Evolutionary conservation across 2,797 vertebrate genomes (phyloP).

Genomic region (Halcyon badia): DNA sequence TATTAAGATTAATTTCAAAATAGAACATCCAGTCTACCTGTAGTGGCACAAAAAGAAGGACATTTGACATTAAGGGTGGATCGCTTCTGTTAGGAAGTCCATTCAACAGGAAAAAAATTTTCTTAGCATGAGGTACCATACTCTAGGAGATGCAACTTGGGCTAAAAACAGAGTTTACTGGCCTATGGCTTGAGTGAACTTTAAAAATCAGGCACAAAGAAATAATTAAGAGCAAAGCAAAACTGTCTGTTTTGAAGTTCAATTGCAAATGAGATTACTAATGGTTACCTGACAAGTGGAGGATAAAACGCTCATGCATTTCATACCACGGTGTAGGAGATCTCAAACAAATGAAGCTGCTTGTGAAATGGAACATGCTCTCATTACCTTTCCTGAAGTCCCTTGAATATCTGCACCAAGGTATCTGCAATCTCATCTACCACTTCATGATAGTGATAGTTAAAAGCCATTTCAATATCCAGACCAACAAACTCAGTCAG

Average conservation of each 20-base stretch:
- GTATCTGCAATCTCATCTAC: constrained; percentile 96
- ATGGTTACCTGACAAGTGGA: neutral
- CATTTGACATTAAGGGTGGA: neutral
- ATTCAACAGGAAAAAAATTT: neutral
- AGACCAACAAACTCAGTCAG: constrained; percentile 98
- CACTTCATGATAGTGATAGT: constrained; percentile 98
- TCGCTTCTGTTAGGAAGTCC: neutral
- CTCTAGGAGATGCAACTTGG: neutral
- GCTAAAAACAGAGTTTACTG: neutral
- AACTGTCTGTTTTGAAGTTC: neutral
- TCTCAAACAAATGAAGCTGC: neutral
- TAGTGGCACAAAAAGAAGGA: neutral
- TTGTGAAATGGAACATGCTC: neutral
- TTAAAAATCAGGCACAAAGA: neutral
- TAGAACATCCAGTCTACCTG: neutral
- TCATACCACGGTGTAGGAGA: neutral
- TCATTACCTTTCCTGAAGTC: constrained; percentile 93
- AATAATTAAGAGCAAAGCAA: neutral
- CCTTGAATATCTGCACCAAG: constrained; percentile 99
- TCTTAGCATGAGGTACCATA: neutral
- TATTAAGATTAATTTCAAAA: neutral
- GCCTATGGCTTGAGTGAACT: neutral
- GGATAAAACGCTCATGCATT: neutral
- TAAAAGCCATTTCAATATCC: constrained; percentile 99
- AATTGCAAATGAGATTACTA: neutral